Evolutionary conservation across 2,888 invertebrate genomes (phyloP).

Genomic region (Tricholauxania praeusta): DNA sequence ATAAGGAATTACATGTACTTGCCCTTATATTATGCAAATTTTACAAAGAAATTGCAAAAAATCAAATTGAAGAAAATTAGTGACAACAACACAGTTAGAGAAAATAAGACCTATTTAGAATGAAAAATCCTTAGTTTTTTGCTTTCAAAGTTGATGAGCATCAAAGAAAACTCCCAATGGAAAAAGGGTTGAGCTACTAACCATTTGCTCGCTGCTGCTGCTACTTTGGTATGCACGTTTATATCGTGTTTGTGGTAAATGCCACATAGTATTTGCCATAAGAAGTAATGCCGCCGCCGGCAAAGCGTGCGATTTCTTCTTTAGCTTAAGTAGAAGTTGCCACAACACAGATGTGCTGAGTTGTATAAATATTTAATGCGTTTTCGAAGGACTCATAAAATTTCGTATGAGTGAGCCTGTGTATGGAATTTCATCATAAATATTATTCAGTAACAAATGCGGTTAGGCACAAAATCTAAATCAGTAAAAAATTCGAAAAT

Average conservation of each 20-base stretch:
- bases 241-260: slow-evolving; percentile 34
- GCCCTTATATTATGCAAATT: slow-evolving; percentile 34
- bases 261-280: slow-evolving; percentile 21
- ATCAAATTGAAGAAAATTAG: slow-evolving; percentile 18
- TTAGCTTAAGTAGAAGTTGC: not conserved
- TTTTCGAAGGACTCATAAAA: slow-evolving; percentile 41
- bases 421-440: slow-evolving; percentile 47
- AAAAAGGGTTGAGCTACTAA: slow-evolving; percentile 35
- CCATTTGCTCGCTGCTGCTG: slow-evolving; percentile 9
- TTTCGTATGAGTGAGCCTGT: slow-evolving; percentile 41
- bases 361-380: slow-evolving; percentile 47
- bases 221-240: slow-evolving; percentile 34
- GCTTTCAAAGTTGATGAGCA: not conserved
- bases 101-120: not conserved
- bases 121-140: not conserved
- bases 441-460: slow-evolving; percentile 38
- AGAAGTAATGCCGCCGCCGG: not conserved
- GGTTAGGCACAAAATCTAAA: slow-evolving; percentile 23
- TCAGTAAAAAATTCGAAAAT: slow-evolving; percentile 11
- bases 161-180: slow-evolving; percentile 6
- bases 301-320: slow-evolving; percentile 13
- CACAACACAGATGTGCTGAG: slow-evolving; percentile 36
- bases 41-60: slow-evolving; percentile 11
- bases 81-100: not conserved
- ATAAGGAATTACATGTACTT: slow-evolving; percentile 9